Conservation (phyloP, 2,797 vertebrate genomes). For the Poecile montanus region DNA sequence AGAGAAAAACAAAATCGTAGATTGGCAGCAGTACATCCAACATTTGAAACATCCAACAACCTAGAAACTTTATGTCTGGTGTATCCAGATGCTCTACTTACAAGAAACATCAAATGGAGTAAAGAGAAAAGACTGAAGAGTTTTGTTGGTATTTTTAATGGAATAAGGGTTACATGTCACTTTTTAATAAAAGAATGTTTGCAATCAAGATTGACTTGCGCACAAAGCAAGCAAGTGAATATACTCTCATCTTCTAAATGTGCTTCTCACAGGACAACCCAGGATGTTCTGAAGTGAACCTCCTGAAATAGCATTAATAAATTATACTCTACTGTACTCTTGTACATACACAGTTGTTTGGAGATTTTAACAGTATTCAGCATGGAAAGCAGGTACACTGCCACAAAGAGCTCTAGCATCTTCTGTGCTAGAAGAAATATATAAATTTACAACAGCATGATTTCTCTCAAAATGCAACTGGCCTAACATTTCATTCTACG, state of each 20-base stretch:
- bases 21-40: neutral
- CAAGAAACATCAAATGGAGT: neutral
- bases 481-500: neutral
- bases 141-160: neutral
- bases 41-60: neutral
- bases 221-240: neutral
- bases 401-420: neutral
- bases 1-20: neutral
- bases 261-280: neutral
- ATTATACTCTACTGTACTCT: neutral
- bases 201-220: neutral
- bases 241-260: rapidly evolving
- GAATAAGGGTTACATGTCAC: neutral
- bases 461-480: neutral
- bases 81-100: neutral
- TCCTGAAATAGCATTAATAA: neutral
- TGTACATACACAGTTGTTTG: neutral
- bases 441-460: neutral
- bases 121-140: neutral
- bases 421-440: neutral
- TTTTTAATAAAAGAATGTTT: neutral
- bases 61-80: neutral
- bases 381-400: neutral
- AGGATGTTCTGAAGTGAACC: neutral
- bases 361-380: neutral